phyloP scores from a whole-genome alignment of 64 coral and sea anemone genomes.

The Astreopora myriophthalma region DNA sequence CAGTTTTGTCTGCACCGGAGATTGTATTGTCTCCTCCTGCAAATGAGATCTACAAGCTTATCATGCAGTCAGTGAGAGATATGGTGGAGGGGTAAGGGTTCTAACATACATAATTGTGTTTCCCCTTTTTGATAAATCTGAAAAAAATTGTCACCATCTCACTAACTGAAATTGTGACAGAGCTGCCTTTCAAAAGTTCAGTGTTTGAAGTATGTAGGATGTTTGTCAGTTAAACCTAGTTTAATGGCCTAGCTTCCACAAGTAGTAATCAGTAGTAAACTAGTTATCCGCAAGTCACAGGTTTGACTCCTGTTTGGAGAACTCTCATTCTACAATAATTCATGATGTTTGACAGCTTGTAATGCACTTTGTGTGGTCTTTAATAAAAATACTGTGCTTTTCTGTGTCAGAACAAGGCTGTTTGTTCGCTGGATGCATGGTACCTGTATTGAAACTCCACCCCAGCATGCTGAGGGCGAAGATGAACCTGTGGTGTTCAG shows the following conservation, averaged over 20 bases:
- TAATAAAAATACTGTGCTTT: not conserved
- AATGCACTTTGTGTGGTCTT: not conserved
- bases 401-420: conserved; percentile 78
- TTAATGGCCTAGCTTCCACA: too few relatives aligned
- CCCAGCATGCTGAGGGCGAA: conserved; percentile 97
- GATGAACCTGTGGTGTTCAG: conserved; percentile 97
- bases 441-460: conserved; percentile 96
- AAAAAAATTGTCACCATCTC: too few relatives aligned
- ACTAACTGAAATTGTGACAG: too few relatives aligned
- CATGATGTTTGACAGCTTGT: not conserved
- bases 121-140: too few relatives aligned
- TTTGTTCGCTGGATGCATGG: conserved; percentile 99
- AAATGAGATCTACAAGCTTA: conserved; percentile 92
- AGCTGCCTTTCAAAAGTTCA: too few relatives aligned
- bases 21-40: conserved; percentile 91
- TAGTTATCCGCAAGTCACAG: too few relatives aligned
- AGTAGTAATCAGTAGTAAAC: too few relatives aligned
- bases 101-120: too few relatives aligned
- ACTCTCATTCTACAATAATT: too few relatives aligned
- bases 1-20: conserved; percentile 93
- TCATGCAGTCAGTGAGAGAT: conserved; percentile 92
- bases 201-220: too few relatives aligned
- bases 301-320: too few relatives aligned
- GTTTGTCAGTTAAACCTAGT: too few relatives aligned
- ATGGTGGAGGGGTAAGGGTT: conserved; percentile 94